Evolutionary conservation across 2,888 invertebrate species (phyloP), one percentile per base, ranked within the genome.

Genomic region (Emmelina monodactyla): DNA sequence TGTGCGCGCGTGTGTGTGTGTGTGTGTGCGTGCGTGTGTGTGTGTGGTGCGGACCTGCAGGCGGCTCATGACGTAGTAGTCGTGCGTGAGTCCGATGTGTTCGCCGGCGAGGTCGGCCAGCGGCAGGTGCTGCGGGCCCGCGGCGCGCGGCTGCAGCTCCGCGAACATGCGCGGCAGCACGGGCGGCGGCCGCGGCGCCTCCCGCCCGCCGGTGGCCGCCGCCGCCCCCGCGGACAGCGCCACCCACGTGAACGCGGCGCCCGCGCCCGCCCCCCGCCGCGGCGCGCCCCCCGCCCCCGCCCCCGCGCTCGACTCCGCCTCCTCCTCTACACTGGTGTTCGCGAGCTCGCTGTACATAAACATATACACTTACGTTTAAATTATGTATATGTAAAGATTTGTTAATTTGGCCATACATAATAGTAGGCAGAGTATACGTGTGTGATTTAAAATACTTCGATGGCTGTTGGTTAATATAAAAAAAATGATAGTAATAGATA

Each of bases 91-190:
- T 16, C 79, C 79, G 39, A 76, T 53, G 37, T 59, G 53, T 39
- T 70, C 69, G 28, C 53, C 64, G 13, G 35, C 49, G 55, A 66
- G 67, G 60, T 76, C 75, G 11, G 12, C 35, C 32, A 79, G 62
- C 48, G 57, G 58, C 41, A 45, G 47, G 49, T 69, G 68, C 35
- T 12, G 6, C 13, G 29, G 44, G 41, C 45, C n/a, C 55, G 35
- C 19, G 57, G 44, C 34, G 48, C 50, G 63, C 45, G 78, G 76
- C 61, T 69, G 72, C 53, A 79, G 66, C 58, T 76, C 72, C 16
- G 64, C 42, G 59, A 66, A 72, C 35, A 53, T 44, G 45, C 72
- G 65, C 43, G 78, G 70, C 55, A 79, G 61, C 40, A 65, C 62
- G 50, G 79, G 73, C 52, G 76, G 72, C 43, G 75, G 62, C 2